These are phyloP conservation scores for Ceyx melanurus DNA, from an alignment of 2,113 vertebrate genomes.

Conservation along the genomic window DNA sequence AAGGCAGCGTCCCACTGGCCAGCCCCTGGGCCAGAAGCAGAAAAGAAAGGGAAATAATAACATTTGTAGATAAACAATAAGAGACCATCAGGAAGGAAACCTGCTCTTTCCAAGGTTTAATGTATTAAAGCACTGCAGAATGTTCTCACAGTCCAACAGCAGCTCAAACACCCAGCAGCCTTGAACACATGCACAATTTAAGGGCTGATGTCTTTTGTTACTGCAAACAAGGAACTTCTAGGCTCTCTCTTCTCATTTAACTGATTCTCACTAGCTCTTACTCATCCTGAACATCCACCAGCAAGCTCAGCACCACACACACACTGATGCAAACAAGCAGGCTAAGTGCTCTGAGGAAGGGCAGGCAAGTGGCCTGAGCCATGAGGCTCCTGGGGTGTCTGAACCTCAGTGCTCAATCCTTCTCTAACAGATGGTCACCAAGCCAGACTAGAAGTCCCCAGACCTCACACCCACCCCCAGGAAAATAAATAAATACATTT, in stretches of 20 bases:
- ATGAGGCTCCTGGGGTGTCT: not conserved
- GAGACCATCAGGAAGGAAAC: conserved; percentile 16
- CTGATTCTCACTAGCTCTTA: not conserved
- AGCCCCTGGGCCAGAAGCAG: not conserved
- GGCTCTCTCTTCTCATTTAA: not conserved
- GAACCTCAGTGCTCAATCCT: not conserved
- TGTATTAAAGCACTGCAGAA: not conserved
- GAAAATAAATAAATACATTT: too few species aligned
- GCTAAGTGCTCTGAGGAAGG: not conserved
- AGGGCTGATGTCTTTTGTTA: not conserved
- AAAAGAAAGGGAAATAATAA: conserved; percentile 25
- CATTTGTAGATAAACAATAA: not conserved
- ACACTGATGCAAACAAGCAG: not conserved
- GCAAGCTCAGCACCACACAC: not conserved
- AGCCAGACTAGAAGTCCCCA: not conserved
- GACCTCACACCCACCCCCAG: not conserved
- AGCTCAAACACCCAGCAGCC: not conserved
- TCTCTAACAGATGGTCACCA: not conserved
- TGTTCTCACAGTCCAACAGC: not conserved
- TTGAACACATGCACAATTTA: not conserved
- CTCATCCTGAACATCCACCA: not conserved
- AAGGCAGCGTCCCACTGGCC: not conserved
- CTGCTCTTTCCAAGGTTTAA: conserved; percentile 6
- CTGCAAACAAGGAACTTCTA: not conserved
- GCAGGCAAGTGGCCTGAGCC: not conserved